Evolutionary conservation across 2,113 vertebrate genomes (phyloP).

Genomic region (Mesitornis unicolor): DNA sequence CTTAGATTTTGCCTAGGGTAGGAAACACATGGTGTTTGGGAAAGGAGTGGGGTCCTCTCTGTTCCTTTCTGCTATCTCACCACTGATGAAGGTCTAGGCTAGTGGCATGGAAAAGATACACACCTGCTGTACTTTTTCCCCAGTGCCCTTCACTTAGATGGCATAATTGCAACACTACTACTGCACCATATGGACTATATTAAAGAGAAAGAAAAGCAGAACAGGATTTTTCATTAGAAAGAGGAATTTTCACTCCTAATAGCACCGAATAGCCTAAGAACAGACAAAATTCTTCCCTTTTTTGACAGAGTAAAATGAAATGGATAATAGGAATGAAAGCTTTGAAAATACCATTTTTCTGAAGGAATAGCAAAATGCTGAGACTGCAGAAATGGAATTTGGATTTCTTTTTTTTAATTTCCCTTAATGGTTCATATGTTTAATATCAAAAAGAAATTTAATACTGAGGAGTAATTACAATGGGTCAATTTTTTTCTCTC

Average conservation of each 20-base stretch:
- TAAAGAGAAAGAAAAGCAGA: not conserved
- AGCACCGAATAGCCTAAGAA: not conserved
- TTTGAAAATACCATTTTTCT: not conserved
- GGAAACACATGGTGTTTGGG: not conserved
- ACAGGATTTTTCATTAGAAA: not conserved
- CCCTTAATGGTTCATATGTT: not conserved
- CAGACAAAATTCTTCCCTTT: not conserved
- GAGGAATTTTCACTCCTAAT: not conserved
- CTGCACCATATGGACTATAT: not conserved
- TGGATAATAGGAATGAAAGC: not conserved
- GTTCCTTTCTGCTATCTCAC: not conserved
- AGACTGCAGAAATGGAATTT: not conserved
- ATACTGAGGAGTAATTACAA: not conserved
- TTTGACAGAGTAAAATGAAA: not conserved
- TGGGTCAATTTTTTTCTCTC: not conserved
- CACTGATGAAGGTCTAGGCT: not conserved
- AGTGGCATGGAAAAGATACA: not conserved
- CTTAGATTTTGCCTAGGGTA: not conserved
- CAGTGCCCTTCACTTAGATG: accelerated
- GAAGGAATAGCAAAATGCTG: not conserved
- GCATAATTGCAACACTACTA: not conserved
- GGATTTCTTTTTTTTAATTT: not conserved
- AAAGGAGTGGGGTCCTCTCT: not conserved
- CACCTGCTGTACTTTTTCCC: not conserved
- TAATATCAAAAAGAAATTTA: not conserved